Evolutionary conservation across 2,888 invertebrate species (phyloP).

Genomic region (Temnothorax unifasciatus): DNA sequence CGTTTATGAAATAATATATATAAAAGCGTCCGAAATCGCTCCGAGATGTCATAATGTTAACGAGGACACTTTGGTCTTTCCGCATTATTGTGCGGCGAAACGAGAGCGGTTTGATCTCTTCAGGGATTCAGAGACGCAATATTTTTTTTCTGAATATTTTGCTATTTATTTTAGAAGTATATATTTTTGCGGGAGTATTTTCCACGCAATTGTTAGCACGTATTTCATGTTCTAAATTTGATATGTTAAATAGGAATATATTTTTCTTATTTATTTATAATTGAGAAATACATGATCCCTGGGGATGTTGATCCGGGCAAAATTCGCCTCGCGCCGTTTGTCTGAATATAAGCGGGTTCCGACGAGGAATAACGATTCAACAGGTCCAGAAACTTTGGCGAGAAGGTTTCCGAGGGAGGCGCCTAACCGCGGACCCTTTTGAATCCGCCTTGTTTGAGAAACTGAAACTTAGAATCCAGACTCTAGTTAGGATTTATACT

Average conservation of each 20-base stretch:
- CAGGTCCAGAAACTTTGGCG: conserved; percentile 44
- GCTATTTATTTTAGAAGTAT: neutral
- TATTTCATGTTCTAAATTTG: neutral
- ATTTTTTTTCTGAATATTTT: neutral
- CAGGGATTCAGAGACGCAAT: neutral
- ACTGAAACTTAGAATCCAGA: conserved; percentile 37
- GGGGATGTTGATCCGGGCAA: conserved; percentile 25
- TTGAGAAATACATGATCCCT: neutral
- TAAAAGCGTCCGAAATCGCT: neutral
- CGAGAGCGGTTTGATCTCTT: conserved; percentile 11
- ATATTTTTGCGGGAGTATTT: neutral
- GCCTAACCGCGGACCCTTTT: conserved; percentile 24
- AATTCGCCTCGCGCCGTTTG: conserved; percentile 21
- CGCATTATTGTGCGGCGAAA: conserved; percentile 5
- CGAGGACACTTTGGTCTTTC: neutral
- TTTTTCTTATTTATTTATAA: neutral
- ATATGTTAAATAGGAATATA: neutral
- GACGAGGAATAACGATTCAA: conserved; percentile 54
- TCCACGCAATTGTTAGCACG: neutral
- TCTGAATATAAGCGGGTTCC: conserved; percentile 26
- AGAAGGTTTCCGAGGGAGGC: conserved; percentile 39
- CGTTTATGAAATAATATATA: neutral
- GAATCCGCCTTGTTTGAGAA: conserved; percentile 29
- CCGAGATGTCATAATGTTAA: neutral
- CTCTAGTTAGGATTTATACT: conserved; percentile 14